phyloP scores from a whole-genome alignment of 2,888 invertebrate genomes.

The Aspidapion aeneum region DNA sequence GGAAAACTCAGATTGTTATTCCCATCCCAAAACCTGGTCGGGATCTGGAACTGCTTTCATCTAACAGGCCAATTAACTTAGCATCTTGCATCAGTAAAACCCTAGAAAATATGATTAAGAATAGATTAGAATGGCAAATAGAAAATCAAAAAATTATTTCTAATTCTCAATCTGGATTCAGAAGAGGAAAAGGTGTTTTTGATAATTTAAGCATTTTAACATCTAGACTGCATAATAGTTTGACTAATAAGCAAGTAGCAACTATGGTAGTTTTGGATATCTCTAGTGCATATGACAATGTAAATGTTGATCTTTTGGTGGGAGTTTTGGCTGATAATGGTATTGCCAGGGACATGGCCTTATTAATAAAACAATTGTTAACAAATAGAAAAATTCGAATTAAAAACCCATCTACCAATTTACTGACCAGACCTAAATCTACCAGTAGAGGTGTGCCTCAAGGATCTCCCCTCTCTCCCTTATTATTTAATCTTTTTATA shows the following conservation, averaged over 20 bases:
- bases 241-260: background rate
- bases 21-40: slow-evolving; percentile 8
- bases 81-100: slow-evolving; percentile 11
- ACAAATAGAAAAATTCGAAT: background rate
- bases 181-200: slow-evolving; percentile 10
- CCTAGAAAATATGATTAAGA: slow-evolving; percentile 8
- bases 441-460: background rate
- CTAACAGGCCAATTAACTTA: slow-evolving; percentile 10
- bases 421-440: background rate
- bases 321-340: background rate
- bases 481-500: background rate
- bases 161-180: slow-evolving; percentile 10
- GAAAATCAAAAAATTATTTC: slow-evolving; percentile 6
- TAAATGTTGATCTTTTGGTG: background rate
- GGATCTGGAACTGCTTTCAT: background rate
- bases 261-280: background rate
- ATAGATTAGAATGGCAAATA: slow-evolving; percentile 4
- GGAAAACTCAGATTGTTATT: slow-evolving; percentile 13
- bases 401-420: background rate
- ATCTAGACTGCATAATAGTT: background rate
- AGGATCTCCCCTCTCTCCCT: background rate
- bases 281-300: background rate
- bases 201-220: slow-evolving; percentile 1
- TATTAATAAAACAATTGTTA: background rate
- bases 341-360: background rate